Evolutionary conservation across 1,140 invertebrate species (phyloP).

Genomic region (Armadillidium nasatum): DNA sequence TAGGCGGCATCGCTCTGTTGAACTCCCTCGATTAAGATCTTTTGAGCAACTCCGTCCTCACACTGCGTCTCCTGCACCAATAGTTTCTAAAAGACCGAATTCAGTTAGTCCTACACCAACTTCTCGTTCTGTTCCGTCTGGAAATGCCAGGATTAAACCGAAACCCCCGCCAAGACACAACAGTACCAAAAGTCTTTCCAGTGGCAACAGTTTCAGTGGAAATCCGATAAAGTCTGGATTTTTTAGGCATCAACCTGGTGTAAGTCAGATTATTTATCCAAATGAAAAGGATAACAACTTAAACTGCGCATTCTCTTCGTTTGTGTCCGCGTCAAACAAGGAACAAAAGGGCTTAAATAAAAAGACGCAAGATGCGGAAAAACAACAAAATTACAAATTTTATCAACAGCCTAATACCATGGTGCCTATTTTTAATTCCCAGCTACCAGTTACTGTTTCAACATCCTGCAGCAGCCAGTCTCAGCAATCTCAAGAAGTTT

Average conservation of each 20-base stretch:
- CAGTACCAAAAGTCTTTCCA: conserved; percentile 30
- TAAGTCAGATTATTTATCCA: conserved; percentile 38
- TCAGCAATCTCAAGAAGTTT: neutral
- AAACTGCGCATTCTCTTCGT: neutral
- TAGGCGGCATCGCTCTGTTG: conserved; percentile 31
- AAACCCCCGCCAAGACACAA: conserved; percentile 41
- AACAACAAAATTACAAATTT: conserved; percentile 38
- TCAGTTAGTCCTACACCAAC: conserved; percentile 43
- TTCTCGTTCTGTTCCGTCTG: conserved; percentile 42
- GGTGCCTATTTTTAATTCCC: conserved; percentile 33
- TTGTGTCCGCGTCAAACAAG: neutral
- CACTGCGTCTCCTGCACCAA: conserved; percentile 39
- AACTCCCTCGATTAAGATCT: conserved; percentile 36
- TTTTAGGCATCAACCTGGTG: conserved; percentile 42
- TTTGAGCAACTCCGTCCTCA: conserved; percentile 42
- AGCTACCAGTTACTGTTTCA: conserved; percentile 23
- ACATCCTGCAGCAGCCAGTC: conserved; percentile 24
- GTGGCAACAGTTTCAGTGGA: conserved; percentile 53
- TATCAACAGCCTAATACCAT: conserved; percentile 43
- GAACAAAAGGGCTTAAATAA: conserved; percentile 26
- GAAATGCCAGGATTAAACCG: conserved; percentile 32
- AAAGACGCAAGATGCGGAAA: conserved; percentile 29
- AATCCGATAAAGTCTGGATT: conserved; percentile 26
- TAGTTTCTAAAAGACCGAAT: conserved; percentile 31
- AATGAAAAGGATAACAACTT: neutral